Percentiles rank a stretch among this genome's conserved stretches.
Conservation (phyloP, 2,888 invertebrate species). For the Aspidapion aeneum region DNA sequence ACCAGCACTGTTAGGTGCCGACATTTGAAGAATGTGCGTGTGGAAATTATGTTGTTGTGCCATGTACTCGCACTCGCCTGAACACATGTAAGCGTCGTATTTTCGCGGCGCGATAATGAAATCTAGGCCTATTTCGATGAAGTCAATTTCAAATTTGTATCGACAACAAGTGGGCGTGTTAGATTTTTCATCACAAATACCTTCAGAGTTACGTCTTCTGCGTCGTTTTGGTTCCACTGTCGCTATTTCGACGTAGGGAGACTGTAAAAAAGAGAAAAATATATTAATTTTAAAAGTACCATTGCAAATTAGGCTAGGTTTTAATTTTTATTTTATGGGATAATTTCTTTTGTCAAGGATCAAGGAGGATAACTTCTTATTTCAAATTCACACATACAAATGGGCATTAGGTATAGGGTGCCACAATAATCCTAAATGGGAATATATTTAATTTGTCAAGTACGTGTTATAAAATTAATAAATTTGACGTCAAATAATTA, state of each 20-base stretch:
- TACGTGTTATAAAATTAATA: no score
- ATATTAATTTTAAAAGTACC: no score
- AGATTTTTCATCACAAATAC: conserved; percentile 76
- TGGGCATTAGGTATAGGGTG: no score
- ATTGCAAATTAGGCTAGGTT: background rate
- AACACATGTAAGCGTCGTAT: conserved; percentile 95
- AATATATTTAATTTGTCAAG: no score
- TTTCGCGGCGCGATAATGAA: conserved; percentile 95
- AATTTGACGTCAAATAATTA: no score
- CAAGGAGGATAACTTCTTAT: no score
- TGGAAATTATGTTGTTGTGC: conserved; percentile 85
- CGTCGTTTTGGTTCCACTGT: conserved; percentile 59
- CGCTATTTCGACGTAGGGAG: conserved; percentile 58
- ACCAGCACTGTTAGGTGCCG: conserved; percentile 71
- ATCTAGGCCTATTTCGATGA: conserved; percentile 94
- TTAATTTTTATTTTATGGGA: background rate
- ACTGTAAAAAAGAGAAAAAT: conserved; percentile 43
- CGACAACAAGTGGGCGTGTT: conserved; percentile 87
- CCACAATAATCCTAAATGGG: no score
- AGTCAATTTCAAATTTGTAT: conserved; percentile 90
- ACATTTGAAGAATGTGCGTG: conserved; percentile 82
- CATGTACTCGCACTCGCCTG: conserved; percentile 89
- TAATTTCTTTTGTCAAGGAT: no score
- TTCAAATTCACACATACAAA: no score
- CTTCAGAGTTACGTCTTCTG: conserved; percentile 72